phyloP scores from a whole-genome alignment of 2,113 vertebrate species.

The Urocolius indicus region DNA sequence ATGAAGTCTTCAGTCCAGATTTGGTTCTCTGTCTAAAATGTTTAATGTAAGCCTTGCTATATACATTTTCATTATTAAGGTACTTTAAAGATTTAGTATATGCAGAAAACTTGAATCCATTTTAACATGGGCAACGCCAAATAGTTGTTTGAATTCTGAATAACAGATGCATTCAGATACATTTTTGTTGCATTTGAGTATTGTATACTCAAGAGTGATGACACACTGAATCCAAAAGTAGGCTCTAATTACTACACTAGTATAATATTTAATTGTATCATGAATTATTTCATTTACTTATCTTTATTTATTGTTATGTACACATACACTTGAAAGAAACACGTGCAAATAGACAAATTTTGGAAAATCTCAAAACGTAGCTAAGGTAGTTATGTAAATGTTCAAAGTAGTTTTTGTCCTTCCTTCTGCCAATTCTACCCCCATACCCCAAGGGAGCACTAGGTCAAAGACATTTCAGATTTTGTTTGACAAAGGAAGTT shows the following conservation, averaged over 20 bases:
- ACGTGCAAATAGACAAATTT: neutral
- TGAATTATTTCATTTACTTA: neutral
- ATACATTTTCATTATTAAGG: neutral
- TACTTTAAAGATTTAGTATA: neutral
- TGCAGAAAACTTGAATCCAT: neutral
- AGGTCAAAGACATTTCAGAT: neutral
- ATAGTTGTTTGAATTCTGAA: neutral
- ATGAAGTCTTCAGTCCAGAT: neutral
- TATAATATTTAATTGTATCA: neutral
- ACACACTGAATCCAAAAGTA: neutral
- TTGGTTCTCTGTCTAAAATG: neutral
- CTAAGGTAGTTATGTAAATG: neutral
- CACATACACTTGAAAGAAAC: neutral
- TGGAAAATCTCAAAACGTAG: neutral
- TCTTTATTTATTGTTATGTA: neutral
- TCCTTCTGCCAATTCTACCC: neutral
- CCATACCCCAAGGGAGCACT: fast-evolving
- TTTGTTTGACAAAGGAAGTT: neutral
- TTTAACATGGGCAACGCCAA: neutral
- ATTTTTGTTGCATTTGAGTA: neutral
- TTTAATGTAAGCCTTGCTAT: neutral
- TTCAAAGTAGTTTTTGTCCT: neutral
- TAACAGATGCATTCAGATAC: neutral
- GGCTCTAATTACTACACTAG: neutral
- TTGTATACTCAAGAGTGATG: neutral